Conservation (phyloP, 2,797 vertebrate species). For the Anolis apletophallus region DNA sequence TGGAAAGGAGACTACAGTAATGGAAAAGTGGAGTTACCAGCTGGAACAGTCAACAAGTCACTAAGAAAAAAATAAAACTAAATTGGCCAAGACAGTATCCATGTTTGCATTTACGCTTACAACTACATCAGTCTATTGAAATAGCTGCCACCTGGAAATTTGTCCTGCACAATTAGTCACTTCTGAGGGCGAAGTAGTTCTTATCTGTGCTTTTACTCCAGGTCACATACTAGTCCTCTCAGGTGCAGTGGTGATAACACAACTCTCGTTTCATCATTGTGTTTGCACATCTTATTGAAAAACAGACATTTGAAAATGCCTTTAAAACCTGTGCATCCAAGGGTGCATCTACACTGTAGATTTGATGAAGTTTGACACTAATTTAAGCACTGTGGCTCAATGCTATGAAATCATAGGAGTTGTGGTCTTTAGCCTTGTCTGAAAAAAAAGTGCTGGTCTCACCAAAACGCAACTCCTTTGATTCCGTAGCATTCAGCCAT, state of each 20-base stretch:
- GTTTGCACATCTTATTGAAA: not conserved
- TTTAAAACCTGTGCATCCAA: not conserved
- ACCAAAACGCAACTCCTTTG: too few relatives aligned
- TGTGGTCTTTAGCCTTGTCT: too few relatives aligned
- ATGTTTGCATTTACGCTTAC: not conserved
- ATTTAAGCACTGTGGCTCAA: too few relatives aligned
- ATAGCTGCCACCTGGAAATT: not conserved
- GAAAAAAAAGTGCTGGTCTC: too few relatives aligned
- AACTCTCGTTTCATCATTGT: not conserved
- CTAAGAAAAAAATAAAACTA: not conserved
- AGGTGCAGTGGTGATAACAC: not conserved
- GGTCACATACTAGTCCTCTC: not conserved
- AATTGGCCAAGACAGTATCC: not conserved
- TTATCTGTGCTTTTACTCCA: not conserved
- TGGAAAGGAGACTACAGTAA: too few relatives aligned
- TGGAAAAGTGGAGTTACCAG: not conserved
- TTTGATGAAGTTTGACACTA: too few relatives aligned
- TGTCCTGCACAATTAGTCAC: not conserved
- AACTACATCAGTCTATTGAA: not conserved
- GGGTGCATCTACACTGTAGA: too few relatives aligned
- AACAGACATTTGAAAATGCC: not conserved
- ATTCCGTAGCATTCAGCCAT: too few relatives aligned
- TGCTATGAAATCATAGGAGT: too few relatives aligned
- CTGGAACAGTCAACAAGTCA: not conserved
- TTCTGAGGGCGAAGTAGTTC: not conserved